A percentile compares a stretch with the other conserved stretches of the same genome.
These are phyloP conservation scores for Phalera bucephala DNA, from an alignment of 2,888 invertebrate species.

Conservation along the genomic window DNA sequence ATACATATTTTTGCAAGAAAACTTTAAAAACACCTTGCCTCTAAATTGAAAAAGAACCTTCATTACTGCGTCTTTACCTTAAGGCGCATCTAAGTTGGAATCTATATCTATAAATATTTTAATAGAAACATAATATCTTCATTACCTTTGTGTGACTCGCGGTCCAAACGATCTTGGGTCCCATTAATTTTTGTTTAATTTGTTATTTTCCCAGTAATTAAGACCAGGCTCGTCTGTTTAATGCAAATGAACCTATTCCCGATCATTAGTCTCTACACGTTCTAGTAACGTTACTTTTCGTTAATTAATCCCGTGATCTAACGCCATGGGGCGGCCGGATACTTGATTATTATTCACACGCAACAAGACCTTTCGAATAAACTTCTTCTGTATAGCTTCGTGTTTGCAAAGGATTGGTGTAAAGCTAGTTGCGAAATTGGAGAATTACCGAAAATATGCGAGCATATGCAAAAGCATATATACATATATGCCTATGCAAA, in stretches of 20 bases:
- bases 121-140: constrained; percentile 29
- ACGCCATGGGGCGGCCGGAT: constrained; percentile 45
- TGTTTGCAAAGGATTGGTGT: too few relatives aligned
- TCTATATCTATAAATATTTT: constrained; percentile 24
- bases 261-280: constrained; percentile 79
- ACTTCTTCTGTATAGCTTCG: too few relatives aligned
- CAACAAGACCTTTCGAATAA: constrained; percentile 23
- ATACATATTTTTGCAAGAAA: not conserved
- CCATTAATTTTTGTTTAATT: constrained; percentile 73
- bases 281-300: constrained; percentile 75
- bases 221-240: constrained; percentile 71
- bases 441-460: too few relatives aligned
- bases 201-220: constrained; percentile 80
- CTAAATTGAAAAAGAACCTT: too few relatives aligned
- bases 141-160: constrained; percentile 38
- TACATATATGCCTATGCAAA: too few relatives aligned
- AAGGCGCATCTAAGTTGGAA: constrained; percentile 41
- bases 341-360: constrained; percentile 64
- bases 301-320: constrained; percentile 73
- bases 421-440: too few relatives aligned
- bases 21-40: too few relatives aligned
- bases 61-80: constrained; percentile 4
- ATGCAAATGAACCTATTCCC: constrained; percentile 80
- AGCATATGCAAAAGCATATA: too few relatives aligned
- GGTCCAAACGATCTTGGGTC: constrained; percentile 34